These are phyloP conservation scores for Barypeithes pellucidus DNA, from an alignment of 2,888 invertebrate species.

Conservation along the genomic window DNA sequence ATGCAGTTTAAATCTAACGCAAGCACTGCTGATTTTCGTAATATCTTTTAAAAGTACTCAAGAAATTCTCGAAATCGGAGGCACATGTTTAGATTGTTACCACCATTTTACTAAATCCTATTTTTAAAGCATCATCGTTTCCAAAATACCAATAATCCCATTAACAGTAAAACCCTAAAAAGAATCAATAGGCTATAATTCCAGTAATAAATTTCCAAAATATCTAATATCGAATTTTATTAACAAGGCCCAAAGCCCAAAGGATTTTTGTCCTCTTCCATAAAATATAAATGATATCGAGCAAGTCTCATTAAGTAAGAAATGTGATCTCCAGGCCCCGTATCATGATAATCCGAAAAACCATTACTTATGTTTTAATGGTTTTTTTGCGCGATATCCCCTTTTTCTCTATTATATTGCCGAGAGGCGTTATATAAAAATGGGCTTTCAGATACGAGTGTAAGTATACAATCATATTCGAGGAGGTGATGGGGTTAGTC, in stretches of 20 bases:
- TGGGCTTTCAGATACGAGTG: not conserved
- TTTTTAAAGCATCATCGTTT: too few relatives aligned
- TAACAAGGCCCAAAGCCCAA: slow-evolving; percentile 45
- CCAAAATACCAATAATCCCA: not conserved
- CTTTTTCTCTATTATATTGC: slow-evolving; percentile 25
- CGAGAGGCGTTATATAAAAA: slow-evolving; percentile 14
- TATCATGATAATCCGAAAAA: slow-evolving; percentile 63
- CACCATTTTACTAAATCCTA: too few relatives aligned
- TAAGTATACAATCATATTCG: not conserved
- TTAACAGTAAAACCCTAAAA: not conserved
- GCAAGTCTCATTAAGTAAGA: slow-evolving; percentile 63
- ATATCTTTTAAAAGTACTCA: too few relatives aligned
- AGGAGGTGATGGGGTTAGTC: too few relatives aligned
- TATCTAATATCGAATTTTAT: slow-evolving; percentile 31
- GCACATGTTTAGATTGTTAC: too few relatives aligned
- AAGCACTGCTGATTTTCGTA: too few relatives aligned
- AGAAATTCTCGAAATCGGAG: too few relatives aligned
- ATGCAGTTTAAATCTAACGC: too few relatives aligned
- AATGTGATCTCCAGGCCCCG: slow-evolving; percentile 62
- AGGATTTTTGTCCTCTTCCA: slow-evolving; percentile 41
- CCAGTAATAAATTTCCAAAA: slow-evolving; percentile 16
- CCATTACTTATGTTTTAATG: slow-evolving; percentile 65
- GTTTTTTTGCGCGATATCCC: slow-evolving; percentile 60
- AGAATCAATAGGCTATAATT: slow-evolving; percentile 1
- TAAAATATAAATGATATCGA: slow-evolving; percentile 54